A percentile compares a stretch with the other conserved stretches of the same genome.
Conservation (phyloP, 2,888 invertebrate species). For the Elegia similella region DNA sequence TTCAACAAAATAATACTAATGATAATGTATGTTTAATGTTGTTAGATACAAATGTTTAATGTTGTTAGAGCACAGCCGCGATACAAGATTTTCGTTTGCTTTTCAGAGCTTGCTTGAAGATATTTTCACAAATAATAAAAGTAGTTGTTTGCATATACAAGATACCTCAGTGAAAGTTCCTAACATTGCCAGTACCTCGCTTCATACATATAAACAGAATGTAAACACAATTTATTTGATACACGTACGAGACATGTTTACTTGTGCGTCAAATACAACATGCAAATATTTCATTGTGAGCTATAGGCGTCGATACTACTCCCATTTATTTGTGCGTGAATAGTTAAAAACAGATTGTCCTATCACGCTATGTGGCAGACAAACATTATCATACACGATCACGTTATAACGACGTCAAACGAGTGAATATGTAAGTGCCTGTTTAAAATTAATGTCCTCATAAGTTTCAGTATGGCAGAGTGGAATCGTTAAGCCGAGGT, state of each 20-base stretch:
- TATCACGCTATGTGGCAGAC: not conserved
- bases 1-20: not conserved
- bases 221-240: conserved; percentile 7
- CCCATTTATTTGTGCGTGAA: conserved; percentile 5
- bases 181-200: not conserved
- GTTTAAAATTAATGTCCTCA: not conserved
- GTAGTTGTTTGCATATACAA: not conserved
- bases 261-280: conserved; percentile 1
- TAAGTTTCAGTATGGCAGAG: not conserved
- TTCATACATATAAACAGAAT: not conserved
- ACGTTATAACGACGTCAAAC: not conserved
- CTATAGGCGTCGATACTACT: not conserved
- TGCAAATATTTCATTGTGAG: conserved; percentile 1
- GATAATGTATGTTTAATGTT: not conserved
- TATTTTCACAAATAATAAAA: not conserved
- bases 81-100: not conserved
- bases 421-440: not conserved
- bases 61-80: not conserved
- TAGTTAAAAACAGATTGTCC: conserved; percentile 1
- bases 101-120: not conserved
- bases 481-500: too few species aligned
- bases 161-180: not conserved
- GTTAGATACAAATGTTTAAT: not conserved
- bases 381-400: not conserved
- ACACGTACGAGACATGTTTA: conserved; percentile 5